Percentiles rank a stretch among this genome's conserved stretches.
Evolutionary conservation across 1,140 invertebrate species (phyloP).

Genomic region (Rhyacophila brunnea): DNA sequence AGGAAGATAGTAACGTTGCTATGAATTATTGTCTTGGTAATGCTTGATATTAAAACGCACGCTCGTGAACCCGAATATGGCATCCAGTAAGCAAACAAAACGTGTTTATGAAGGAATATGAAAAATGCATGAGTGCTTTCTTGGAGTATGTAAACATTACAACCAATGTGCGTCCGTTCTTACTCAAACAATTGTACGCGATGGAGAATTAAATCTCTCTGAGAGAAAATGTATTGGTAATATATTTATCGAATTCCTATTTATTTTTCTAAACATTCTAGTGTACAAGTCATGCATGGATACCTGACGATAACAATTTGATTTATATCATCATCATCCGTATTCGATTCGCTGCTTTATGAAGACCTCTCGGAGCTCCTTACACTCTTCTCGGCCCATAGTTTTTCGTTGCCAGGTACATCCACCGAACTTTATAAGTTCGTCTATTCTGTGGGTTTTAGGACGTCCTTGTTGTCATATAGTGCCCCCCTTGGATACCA

Average conservation of each 20-base stretch:
- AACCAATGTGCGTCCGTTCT: not conserved
- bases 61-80: not conserved
- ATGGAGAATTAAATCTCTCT: constrained; percentile 1
- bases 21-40: too few species aligned
- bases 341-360: not conserved
- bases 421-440: too few species aligned
- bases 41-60: too few species aligned
- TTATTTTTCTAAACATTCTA: too few species aligned
- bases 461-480: too few species aligned
- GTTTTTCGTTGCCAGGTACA: not conserved
- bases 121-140: constrained; percentile 5
- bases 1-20: too few species aligned
- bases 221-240: not conserved
- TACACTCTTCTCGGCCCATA: too few species aligned
- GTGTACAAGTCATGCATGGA: too few species aligned
- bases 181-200: not conserved
- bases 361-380: too few species aligned
- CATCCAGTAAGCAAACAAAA: constrained; percentile 3
- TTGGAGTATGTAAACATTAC: constrained; percentile 3
- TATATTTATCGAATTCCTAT: not conserved
- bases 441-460: too few species aligned
- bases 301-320: too few species aligned
- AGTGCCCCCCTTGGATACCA: too few species aligned
- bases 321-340: not conserved
- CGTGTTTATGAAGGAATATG: constrained; percentile 14